Base-by-base conservation (phyloP, 2,888 invertebrate genomes). In the Cotesia congregata region DNA sequence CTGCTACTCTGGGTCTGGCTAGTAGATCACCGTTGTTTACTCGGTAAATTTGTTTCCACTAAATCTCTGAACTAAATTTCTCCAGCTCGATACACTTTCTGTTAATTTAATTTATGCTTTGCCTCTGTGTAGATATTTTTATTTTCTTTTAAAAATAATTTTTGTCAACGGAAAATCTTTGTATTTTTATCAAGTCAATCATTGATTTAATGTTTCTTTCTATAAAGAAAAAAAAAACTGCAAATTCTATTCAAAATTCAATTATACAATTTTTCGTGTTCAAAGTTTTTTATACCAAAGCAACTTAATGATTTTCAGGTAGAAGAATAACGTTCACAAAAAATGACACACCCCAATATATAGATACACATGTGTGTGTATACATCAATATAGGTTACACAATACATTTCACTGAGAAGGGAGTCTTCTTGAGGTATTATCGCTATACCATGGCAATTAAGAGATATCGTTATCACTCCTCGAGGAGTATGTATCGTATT, bases 381-480 rank as follows among this genome's bases (percentile, higher is more conserved):
- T 62, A 50, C 30, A 64, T 50, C 50, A 50, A 12, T 50, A 50
- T 17, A 50, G 50, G 12, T 50, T 7, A 50, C 12, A 50, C 50
- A 50, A 50, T 50, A 50, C 12, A 50, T 12, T 12, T 50, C 39
- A 68, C 38, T 70, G 62, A 41, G 17, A 9, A n/a, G 76, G 67
- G 73, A 70, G 20, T 20, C 20, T 6, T 20, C 39, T 30, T 9
- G 3, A 68, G 50, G 73, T 72, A 76, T 76, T 72, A 76, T 72
- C 62, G 61, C 71, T 61, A 59, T 39, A 12, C 61, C n/a, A 17
- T 72, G 62, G 60, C 67, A 76, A 76, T 76, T 76, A 76, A 72
- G 72, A 67, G 61, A 72, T 76, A 76, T 72, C 67, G 76, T 41
- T 72, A 60, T 76, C 71, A 59, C 59, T 20, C 67, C 69, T 72